Evolutionary conservation across 2,797 vertebrate genomes (phyloP).

Genomic region (Hephaestus fuliginosus): DNA sequence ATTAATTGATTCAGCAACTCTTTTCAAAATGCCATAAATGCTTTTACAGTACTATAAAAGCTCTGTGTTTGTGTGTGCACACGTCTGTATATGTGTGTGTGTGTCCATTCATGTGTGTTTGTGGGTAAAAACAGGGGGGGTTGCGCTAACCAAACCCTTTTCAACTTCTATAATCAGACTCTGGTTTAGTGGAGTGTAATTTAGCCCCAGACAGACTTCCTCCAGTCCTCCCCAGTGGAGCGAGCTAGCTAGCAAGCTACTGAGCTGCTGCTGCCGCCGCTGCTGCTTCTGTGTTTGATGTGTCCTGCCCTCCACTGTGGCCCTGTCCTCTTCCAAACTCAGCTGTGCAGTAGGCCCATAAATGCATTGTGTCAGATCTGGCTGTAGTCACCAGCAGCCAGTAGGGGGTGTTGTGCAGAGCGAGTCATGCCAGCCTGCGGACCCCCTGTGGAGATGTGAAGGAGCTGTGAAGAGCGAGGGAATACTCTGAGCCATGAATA

Average conservation of each 20-base stretch:
- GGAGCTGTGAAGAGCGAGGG: constrained; percentile 76
- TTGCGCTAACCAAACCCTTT: constrained; percentile 81
- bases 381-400: constrained; percentile 65
- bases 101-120: constrained; percentile 76
- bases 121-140: constrained; percentile 72
- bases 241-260: constrained; percentile 64
- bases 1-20: constrained; percentile 74
- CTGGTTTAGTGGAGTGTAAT: constrained; percentile 85
- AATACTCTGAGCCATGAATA: constrained; percentile 77
- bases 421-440: constrained; percentile 49
- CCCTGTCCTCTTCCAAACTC: constrained; percentile 71
- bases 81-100: constrained; percentile 12
- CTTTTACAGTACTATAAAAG: constrained; percentile 74
- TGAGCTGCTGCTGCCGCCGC: constrained; percentile 55
- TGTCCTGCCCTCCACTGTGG: constrained; percentile 66
- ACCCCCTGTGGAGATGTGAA: constrained; percentile 83
- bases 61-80: constrained; percentile 34
- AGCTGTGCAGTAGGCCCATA: constrained; percentile 60
- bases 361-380: constrained; percentile 63
- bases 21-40: constrained; percentile 71
- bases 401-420: constrained; percentile 74
- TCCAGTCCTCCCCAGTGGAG: constrained; percentile 74
- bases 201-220: constrained; percentile 84
- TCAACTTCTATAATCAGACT: constrained; percentile 86
- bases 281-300: constrained; percentile 71